phyloP scores from a whole-genome alignment of 2,797 vertebrate species.

The Myotis findleyi region DNA sequence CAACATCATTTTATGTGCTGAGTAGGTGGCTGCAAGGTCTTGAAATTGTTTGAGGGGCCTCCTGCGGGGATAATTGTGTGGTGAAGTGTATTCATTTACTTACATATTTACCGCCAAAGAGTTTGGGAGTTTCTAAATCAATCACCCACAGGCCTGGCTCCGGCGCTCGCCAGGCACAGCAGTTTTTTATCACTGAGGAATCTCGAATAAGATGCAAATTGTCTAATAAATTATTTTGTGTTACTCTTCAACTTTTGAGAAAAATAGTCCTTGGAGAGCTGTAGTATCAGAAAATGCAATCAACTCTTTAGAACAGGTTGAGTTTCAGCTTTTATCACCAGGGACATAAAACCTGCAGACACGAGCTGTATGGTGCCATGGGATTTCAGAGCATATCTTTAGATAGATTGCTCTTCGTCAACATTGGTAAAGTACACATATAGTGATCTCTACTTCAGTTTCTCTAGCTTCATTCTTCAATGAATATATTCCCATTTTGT shows the following conservation, averaged over 20 bases:
- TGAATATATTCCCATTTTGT: not conserved
- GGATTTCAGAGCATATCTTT: slow-evolving; percentile 30
- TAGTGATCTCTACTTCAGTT: slow-evolving; percentile 43
- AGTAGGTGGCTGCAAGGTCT: slow-evolving; percentile 21
- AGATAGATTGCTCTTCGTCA: slow-evolving; percentile 26
- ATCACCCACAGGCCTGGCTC: not conserved
- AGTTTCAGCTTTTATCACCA: slow-evolving; percentile 48
- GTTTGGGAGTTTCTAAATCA: slow-evolving; percentile 53
- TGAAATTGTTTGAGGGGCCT: not conserved
- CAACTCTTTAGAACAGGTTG: not conserved
- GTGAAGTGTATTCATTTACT: slow-evolving; percentile 19
- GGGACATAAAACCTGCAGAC: not conserved
- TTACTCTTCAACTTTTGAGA: slow-evolving; percentile 56
- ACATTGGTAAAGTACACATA: not conserved
- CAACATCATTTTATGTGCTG: not conserved
- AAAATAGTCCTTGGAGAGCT: slow-evolving; percentile 56
- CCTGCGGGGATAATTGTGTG: slow-evolving; percentile 16
- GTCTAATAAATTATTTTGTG: slow-evolving; percentile 61
- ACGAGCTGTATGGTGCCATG: not conserved
- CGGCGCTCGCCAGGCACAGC: not conserved
- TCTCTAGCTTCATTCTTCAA: not conserved
- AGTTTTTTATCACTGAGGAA: slow-evolving; percentile 37
- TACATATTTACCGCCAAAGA: slow-evolving; percentile 13
- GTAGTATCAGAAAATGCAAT: not conserved
- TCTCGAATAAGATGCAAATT: slow-evolving; percentile 63